phyloP scores from a whole-genome alignment of 2,113 vertebrate genomes.

The Anthoscopus minutus region DNA sequence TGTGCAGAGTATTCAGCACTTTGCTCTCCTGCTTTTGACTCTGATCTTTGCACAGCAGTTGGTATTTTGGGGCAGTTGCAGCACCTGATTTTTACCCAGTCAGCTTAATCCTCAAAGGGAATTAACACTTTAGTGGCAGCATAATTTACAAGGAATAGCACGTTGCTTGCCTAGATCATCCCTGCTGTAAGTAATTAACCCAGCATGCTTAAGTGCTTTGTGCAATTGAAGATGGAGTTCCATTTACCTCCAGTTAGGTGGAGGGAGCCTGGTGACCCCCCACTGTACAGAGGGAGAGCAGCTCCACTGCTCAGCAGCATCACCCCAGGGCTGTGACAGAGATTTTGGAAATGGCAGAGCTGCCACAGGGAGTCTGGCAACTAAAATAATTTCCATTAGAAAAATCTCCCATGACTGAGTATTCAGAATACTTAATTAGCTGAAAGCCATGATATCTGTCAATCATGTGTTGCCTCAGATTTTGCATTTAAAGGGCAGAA shows the following conservation, averaged over 20 bases:
- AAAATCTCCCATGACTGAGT: neutral
- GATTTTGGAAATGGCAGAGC: neutral
- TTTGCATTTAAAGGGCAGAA: neutral
- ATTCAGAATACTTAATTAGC: neutral
- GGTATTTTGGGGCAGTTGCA: neutral
- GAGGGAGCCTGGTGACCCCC: neutral
- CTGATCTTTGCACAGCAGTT: neutral
- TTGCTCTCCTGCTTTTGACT: neutral
- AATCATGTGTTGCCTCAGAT: neutral
- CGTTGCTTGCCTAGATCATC: neutral
- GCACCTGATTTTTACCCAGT: neutral
- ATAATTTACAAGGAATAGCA: neutral
- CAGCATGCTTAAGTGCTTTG: neutral
- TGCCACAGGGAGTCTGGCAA: neutral
- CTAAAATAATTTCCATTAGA: neutral
- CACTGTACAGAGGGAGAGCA: neutral
- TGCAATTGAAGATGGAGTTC: conserved; percentile 1
- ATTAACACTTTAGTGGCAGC: neutral
- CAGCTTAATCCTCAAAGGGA: neutral
- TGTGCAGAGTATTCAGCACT: neutral
- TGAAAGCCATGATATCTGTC: neutral
- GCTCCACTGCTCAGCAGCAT: neutral
- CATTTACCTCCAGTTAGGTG: neutral
- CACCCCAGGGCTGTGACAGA: neutral
- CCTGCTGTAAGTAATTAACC: conserved; percentile 21